Evolutionary conservation across 1,140 invertebrate species (phyloP).

Genomic region (Trichonephila inaurata): DNA sequence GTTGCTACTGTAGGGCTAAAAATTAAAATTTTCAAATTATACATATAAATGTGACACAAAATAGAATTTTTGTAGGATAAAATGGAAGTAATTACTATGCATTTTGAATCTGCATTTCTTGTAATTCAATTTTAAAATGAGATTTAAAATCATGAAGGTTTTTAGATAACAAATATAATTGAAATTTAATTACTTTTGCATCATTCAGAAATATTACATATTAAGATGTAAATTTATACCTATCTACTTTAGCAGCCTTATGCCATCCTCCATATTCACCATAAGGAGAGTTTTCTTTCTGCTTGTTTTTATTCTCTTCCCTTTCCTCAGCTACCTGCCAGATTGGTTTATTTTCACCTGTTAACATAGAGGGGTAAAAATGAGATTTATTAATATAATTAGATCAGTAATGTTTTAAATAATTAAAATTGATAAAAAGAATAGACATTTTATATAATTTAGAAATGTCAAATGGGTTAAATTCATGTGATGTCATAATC

Average conservation of each 20-base stretch:
- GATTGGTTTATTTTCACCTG: constrained; percentile 96
- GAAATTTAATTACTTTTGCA: too few relatives aligned
- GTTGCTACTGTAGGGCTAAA: constrained; percentile 79
- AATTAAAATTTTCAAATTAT: neutral
- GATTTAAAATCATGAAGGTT: too few relatives aligned
- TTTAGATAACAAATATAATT: too few relatives aligned
- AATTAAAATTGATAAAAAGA: neutral
- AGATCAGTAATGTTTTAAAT: neutral
- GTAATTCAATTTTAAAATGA: too few relatives aligned
- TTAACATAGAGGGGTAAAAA: neutral
- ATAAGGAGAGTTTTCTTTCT: constrained; percentile 94
- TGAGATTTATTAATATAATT: neutral
- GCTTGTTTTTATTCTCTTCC: constrained; percentile 95
- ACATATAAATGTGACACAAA: neutral
- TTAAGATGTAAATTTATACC: constrained; percentile 79
- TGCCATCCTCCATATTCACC: constrained; percentile 98
- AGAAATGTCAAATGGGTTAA: neutral
- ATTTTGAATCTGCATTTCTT: too few relatives aligned
- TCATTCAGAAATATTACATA: too few relatives aligned
- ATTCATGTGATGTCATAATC: too few relatives aligned
- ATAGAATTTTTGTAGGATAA: too few relatives aligned
- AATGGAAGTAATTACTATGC: too few relatives aligned
- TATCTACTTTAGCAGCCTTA: constrained; percentile 99
- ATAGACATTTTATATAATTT: neutral
- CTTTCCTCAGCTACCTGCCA: constrained; percentile 99